Conservation (phyloP, 2,113 vertebrate species). For the Piprites chloris region DNA sequence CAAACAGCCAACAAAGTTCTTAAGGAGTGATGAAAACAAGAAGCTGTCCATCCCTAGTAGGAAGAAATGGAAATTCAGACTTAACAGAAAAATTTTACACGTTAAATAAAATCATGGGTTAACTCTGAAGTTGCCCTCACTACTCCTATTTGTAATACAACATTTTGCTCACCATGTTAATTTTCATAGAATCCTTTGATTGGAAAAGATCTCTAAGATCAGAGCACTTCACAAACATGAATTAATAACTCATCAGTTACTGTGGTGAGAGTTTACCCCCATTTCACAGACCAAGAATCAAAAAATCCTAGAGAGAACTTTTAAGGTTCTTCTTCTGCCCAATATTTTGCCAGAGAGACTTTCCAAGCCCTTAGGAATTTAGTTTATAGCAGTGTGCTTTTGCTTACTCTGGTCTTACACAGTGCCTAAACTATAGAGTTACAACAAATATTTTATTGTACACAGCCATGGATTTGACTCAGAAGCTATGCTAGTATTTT, state of each 20-base stretch:
- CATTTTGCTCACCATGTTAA: not conserved
- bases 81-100: not conserved
- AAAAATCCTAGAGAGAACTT: not conserved
- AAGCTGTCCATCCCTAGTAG: not conserved
- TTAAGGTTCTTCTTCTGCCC: not conserved
- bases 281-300: not conserved
- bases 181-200: not conserved
- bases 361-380: not conserved
- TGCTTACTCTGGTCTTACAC: not conserved
- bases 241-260: not conserved
- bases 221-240: not conserved
- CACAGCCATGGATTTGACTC: not conserved
- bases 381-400: not conserved
- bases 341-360: not conserved
- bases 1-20: not conserved
- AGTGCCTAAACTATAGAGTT: not conserved
- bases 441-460: not conserved
- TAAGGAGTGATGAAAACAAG: not conserved
- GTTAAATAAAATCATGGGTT: not conserved
- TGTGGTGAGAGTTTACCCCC: not conserved
- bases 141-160: not conserved
- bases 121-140: not conserved
- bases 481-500: no score
- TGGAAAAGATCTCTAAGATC: not conserved
- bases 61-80: not conserved